Evolutionary conservation across 35 echinoderm and acorn worm genomes (phyloP), one percentile per base, ranked within the genome.

Genomic region (Acanthaster planci): DNA sequence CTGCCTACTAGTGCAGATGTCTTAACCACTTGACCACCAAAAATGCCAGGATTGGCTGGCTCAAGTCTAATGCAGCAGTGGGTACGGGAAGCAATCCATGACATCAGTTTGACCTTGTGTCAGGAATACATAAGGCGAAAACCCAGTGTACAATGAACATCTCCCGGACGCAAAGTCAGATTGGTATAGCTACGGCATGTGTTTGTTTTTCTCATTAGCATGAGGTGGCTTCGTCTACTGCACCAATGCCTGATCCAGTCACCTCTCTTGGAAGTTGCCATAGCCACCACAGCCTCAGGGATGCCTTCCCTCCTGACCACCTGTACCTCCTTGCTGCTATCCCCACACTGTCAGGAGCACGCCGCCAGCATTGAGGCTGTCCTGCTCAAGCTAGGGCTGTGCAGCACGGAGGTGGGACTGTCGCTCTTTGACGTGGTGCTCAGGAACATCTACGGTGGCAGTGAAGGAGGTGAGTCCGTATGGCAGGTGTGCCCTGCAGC

Each of bases 251-350:
- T 99, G 51, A 93, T 89, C 42, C 81, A 85, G 37, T 76, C 53
- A 55, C 85, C 52, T 35, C 38, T 84, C 23, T 52, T 83, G 52
- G 92, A 87, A 57, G 52, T 78, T 14, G 79, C 77, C 50, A 76
- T 93, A 60, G 90, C 82, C 78, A 85, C 87, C 82, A 86, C 90
- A 0, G 90, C 90, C 23, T 76, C 94, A 31, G 55, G 85, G 19
- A 92, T 87, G 40, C 92, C 92, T 6, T 85, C 86, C 17, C 92
- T 99, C 16, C 86, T 99, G n/a, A 89, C 96, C 22, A 99, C 96
- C 55, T 99, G 96, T 44, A 82, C 86, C 30, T 88, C 96, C 26
- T 75, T 99, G 16, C 92, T 99, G 19, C 82, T 86, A 5, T 91
- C 92, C 22, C 96, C 92, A 15, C 96, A 94, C 54, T 93, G 92